Evolutionary conservation across 2,888 invertebrate genomes (phyloP), one percentile per base, ranked within the genome.

Genomic region (Chrysina gloriosa): DNA sequence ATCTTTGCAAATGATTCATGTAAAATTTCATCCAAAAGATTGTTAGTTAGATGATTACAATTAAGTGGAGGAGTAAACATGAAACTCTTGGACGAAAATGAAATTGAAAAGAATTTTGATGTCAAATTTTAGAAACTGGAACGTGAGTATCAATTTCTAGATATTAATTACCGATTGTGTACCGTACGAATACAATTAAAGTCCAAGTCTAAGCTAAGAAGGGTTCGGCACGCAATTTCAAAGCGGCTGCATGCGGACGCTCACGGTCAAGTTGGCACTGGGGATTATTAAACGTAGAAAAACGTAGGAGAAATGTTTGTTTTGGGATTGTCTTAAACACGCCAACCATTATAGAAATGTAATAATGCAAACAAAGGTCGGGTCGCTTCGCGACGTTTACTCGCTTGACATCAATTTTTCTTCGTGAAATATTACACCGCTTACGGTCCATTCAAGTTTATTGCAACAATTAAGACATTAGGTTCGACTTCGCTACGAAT

Each of bases 221-320:
- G 25, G 39, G 39, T 48, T n/a, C 29, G 65, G 56, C 69, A 70
- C 70, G 70, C 71, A 65, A 70, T 27, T 23, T 45, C 61, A 6
- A 69, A 50, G 50, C 11, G 69, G 61, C 70, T 66, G 58, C 71
- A 69, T 72, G 70, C 71, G 67, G 72, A 65, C 65, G 71, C 70
- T 73, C 72, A 73, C 68, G 72, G 71, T 69, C 71, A 72, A 70
- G 68, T 70, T 63, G 69, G 39, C 74, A 71, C 72, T 58, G 65
- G 71, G 70, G 73, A 72, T 69, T 69, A 69, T 67, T 61, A 69
- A 27, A 67, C 45, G 52, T 67, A 68, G 54, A 63, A 61, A 67
- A 54, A 68, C 69, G 69, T 68, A 68, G 63, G 50, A 64, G 54
- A 52, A 63, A 69, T 47, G 68, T 71, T 68, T 68, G 70, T 64